Conservation (phyloP, 1,140 invertebrate genomes). For the Arion vulgaris region DNA sequence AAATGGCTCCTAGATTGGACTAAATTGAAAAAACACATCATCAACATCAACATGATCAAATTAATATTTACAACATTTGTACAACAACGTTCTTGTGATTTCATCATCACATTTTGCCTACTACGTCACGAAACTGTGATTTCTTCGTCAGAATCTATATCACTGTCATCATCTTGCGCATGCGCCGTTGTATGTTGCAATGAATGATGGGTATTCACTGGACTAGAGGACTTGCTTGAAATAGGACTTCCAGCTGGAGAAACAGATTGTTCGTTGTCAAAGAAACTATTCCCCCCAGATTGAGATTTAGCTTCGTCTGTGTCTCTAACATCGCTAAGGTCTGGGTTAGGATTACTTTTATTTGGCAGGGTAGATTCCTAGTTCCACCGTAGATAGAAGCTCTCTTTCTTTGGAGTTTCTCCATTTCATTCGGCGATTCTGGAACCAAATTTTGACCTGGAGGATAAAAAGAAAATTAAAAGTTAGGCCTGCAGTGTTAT, state of each 20-base stretch:
- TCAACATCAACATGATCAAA: neutral
- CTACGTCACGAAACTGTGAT: slow-evolving; percentile 60
- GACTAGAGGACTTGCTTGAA: slow-evolving; percentile 46
- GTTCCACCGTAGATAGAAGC: slow-evolving; percentile 89
- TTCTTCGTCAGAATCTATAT: slow-evolving; percentile 60
- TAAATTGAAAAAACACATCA: neutral
- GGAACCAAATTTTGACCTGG: slow-evolving; percentile 74
- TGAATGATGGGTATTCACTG: slow-evolving; percentile 21
- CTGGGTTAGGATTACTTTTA: slow-evolving; percentile 97
- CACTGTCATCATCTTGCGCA: slow-evolving; percentile 42
- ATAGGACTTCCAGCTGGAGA: slow-evolving; percentile 49
- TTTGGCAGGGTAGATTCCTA: slow-evolving; percentile 95
- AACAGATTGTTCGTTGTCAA: slow-evolving; percentile 32
- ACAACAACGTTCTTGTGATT: neutral
- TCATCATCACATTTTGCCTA: neutral
- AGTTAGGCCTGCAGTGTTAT: too few relatives aligned
- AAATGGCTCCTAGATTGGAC: too few relatives aligned
- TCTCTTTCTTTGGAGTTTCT: slow-evolving; percentile 97
- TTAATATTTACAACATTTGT: neutral
- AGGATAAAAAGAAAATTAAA: slow-evolving; percentile 13
- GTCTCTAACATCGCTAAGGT: slow-evolving; percentile 87
- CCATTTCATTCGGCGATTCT: slow-evolving; percentile 75
- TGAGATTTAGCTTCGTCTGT: slow-evolving; percentile 41
- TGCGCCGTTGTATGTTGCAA: slow-evolving; percentile 28
- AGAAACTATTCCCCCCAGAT: slow-evolving; percentile 38